Conservation (phyloP, 1,140 invertebrate genomes). For the Lucilia cuprina region DNA sequence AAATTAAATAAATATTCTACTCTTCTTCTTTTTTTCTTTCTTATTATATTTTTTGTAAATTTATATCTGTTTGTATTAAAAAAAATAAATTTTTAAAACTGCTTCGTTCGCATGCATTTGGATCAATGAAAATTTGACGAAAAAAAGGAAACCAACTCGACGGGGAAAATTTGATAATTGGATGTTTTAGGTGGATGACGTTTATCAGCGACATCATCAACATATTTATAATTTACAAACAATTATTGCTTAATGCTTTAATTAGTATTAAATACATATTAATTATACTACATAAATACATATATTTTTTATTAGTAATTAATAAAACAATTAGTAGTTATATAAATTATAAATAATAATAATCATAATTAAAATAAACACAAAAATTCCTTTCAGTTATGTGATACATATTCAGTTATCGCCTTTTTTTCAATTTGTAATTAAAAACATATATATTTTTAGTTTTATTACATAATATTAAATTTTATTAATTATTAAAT, state of each 20-base stretch:
- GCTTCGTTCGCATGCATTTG: slow-evolving; percentile 13
- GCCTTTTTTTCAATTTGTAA: not conserved
- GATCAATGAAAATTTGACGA: not conserved
- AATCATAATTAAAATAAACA: not conserved
- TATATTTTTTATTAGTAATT: slow-evolving; percentile 25
- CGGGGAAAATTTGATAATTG: slow-evolving; percentile 60
- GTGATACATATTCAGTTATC: slow-evolving; percentile 28
- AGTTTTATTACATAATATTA: no score
- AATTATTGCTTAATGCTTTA: slow-evolving; percentile 29
- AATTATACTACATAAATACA: not conserved
- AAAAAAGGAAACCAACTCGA: slow-evolving; percentile 52
- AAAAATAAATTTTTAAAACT: not conserved
- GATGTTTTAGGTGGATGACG: slow-evolving; percentile 49
- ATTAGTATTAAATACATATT: slow-evolving; percentile 7
- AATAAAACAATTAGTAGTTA: slow-evolving; percentile 15
- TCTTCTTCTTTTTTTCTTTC: not conserved
- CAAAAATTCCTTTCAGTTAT: slow-evolving; percentile 9
- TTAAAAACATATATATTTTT: no score
- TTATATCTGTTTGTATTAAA: not conserved
- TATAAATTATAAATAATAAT: slow-evolving; percentile 9
- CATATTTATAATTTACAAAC: not conserved
- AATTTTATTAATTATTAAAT: no score
- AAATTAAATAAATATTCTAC: not conserved
- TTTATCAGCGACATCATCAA: not conserved
- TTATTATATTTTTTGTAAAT: not conserved